A percentile compares a stretch with the other conserved stretches of the same genome.
These are phyloP conservation scores for Mercenaria mercenaria DNA, from an alignment of 1,140 invertebrate genomes.

Conservation along the genomic window DNA sequence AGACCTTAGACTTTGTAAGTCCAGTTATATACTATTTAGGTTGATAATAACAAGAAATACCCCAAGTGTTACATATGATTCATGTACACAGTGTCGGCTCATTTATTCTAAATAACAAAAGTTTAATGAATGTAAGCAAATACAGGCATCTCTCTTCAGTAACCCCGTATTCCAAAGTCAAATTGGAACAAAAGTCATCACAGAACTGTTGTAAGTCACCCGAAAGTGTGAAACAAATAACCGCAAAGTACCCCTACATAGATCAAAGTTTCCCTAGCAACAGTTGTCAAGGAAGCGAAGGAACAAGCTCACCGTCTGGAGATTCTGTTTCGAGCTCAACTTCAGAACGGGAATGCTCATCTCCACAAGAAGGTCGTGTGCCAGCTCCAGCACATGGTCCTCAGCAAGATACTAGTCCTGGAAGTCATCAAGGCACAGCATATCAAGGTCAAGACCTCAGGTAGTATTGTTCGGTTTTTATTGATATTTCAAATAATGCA, in stretches of 20 bases:
- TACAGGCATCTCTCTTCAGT: slow-evolving; percentile 40
- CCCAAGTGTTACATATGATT: too few relatives aligned
- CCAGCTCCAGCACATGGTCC: slow-evolving; percentile 20
- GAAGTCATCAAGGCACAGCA: slow-evolving; percentile 15
- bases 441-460: slow-evolving; percentile 56
- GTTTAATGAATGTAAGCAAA: too few relatives aligned
- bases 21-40: too few relatives aligned
- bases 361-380: neutral
- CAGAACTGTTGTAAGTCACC: slow-evolving; percentile 40
- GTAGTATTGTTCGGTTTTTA: neutral
- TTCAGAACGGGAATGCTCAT: slow-evolving; percentile 33
- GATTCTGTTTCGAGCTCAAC: slow-evolving; percentile 40
- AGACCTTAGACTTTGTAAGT: too few relatives aligned
- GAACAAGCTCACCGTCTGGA: slow-evolving; percentile 30
- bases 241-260: slow-evolving; percentile 35
- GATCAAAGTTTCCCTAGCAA: slow-evolving; percentile 35
- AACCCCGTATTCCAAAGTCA: slow-evolving; percentile 44
- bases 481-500: too few relatives aligned
- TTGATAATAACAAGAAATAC: too few relatives aligned
- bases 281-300: slow-evolving; percentile 50
- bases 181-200: slow-evolving; percentile 48
- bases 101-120: too few relatives aligned
- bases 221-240: slow-evolving; percentile 37
- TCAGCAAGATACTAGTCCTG: neutral
- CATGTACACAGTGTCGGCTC: too few relatives aligned